These are phyloP conservation scores for Ageneiosus marmoratus DNA, from an alignment of 2,113 vertebrate species.

Conservation along the genomic window DNA sequence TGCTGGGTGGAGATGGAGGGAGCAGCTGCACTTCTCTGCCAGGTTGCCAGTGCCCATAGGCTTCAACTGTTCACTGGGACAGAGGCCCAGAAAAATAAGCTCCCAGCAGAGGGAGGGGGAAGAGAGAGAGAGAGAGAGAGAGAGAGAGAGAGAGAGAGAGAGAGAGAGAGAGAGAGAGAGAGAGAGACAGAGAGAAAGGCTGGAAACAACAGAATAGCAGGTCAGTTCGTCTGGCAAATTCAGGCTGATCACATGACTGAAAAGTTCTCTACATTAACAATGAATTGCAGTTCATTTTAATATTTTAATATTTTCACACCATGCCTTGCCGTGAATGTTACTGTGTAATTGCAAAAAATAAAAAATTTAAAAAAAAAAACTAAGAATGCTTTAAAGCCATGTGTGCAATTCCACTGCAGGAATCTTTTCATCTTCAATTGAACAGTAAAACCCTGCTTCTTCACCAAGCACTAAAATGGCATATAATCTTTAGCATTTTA, in stretches of 20 bases:
- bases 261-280: neutral
- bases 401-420: neutral
- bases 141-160: conserved; percentile 7
- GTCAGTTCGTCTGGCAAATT: neutral
- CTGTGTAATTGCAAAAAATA: neutral
- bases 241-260: neutral
- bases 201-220: neutral
- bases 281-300: neutral
- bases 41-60: conserved; percentile 56
- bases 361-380: neutral
- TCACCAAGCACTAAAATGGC: neutral
- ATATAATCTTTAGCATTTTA: too few species aligned
- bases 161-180: conserved; percentile 3
- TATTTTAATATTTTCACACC: neutral
- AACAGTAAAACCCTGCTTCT: neutral
- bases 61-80: conserved; percentile 62
- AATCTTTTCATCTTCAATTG: neutral
- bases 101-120: conserved; percentile 51
- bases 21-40: conserved; percentile 37
- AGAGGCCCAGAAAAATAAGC: conserved; percentile 61
- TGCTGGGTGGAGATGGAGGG: conserved; percentile 58
- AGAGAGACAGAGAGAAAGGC: neutral
- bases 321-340: neutral
- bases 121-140: conserved; percentile 18
- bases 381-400: neutral